These are phyloP conservation scores for Bradypodion pumilum DNA, from an alignment of 2,797 vertebrate genomes.

Conservation along the genomic window DNA sequence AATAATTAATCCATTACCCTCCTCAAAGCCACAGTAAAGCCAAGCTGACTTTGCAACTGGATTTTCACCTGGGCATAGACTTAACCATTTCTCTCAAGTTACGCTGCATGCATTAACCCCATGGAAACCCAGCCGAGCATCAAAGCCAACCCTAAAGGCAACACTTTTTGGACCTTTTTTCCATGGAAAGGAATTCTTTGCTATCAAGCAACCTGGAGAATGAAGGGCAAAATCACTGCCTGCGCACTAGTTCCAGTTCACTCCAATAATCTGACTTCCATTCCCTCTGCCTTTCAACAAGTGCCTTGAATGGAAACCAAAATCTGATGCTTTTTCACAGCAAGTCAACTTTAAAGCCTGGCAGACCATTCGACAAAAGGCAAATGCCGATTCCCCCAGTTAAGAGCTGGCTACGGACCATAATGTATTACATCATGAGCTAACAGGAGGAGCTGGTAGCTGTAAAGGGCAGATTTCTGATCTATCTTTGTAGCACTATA, in stretches of 20 bases:
- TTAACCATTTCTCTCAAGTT: background rate
- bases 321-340: background rate
- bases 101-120: background rate
- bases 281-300: background rate
- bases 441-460: background rate
- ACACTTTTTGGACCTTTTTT: background rate
- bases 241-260: too few species aligned
- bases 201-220: background rate
- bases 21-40: background rate
- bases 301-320: background rate
- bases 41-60: background rate
- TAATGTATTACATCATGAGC: background rate
- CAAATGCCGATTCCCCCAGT: background rate
- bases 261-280: background rate
- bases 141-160: background rate
- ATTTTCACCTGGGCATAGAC: background rate
- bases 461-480: conserved; percentile 14
- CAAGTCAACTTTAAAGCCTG: background rate
- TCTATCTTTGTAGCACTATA: conserved; percentile 15
- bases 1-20: background rate
- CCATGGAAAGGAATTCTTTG: background rate
- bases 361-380: background rate
- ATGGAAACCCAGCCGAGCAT: background rate
- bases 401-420: background rate
- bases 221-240: too few species aligned